Base-by-base conservation (phyloP, 53 echinoderm and acorn worm species). In the Stichopus horrens region DNA sequence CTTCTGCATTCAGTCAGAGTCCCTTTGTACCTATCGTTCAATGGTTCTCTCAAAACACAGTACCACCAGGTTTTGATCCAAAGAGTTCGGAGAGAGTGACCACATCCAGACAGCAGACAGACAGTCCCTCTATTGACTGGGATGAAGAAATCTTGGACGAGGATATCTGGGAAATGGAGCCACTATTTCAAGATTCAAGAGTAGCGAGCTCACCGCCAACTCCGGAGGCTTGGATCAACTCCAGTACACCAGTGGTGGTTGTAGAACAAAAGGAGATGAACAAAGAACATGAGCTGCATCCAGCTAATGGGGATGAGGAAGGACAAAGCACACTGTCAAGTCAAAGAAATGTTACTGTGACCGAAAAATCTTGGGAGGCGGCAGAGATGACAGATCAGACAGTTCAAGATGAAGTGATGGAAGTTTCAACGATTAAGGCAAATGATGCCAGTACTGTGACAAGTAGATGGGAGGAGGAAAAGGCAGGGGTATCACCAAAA, bases 11-110 rank as follows among this genome's bases (percentile, higher is more conserved):
- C 71, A 71, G 71, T 71, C 71, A 71, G 20, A 71, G 71, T 18
- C 71, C 71, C 71, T 71, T 71, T 20, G 19, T 71, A 18, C 71
- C 71, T 16, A 71, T 71, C 71, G 19, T 71, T 13, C 71, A 13
- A 18, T 71, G 71, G 71, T 71, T 71, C n/a, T 71, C 71, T 18
- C 71, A 71, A 16, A 71, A 71, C 71, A 71, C 71, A 71, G 71
- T 16, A 16, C 71, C 16, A 71, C 71, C 71, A 14, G 71, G 71
- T 71, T 71, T 71, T 6, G 7, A n/a, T 18, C 18, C 7, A 6
- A 7, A 18, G 7, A 18, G n/a, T 18, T 7, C n/a, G 7, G 18
- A n/a, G 6, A 20, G 19, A 20, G 7, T 20, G 19, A 6, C 5
- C 18, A 71, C 71, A 71, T 5, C 4, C 6, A 71, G 16, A 18